Percentiles rank a stretch among this genome's conserved stretches.
phyloP scores from a whole-genome alignment of 2,113 vertebrate genomes.

The Erythrolamprus reginae region DNA sequence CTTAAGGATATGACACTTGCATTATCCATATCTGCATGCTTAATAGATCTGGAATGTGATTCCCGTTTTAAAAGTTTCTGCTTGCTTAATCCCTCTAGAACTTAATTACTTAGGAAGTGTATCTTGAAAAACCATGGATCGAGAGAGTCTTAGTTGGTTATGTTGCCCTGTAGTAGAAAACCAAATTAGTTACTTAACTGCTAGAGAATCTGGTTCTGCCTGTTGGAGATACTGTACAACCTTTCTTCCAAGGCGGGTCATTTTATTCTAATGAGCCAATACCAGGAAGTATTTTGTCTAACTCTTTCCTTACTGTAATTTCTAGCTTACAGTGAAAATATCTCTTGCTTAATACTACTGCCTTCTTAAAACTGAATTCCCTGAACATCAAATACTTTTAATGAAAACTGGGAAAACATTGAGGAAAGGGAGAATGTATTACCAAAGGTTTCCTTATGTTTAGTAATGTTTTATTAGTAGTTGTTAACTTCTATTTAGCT shows the following conservation, averaged over 20 bases:
- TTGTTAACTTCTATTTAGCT: background rate
- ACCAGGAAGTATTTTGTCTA: conserved; percentile 56
- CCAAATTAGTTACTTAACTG: conserved; percentile 60
- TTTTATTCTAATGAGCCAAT: conserved; percentile 48
- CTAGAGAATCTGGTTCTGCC: conserved; percentile 76
- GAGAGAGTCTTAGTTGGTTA: conserved; percentile 49
- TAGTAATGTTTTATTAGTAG: background rate
- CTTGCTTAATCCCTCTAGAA: conserved; percentile 38
- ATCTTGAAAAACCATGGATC: conserved; percentile 31
- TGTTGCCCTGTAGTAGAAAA: conserved; percentile 29
- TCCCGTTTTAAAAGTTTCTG: conserved; percentile 42
- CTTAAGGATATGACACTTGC: conserved; percentile 19
- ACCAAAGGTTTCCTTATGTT: background rate
- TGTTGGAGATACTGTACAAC: conserved; percentile 65
- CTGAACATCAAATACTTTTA: background rate
- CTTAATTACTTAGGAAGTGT: conserved; percentile 33
- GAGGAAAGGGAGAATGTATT: background rate
- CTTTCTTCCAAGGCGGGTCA: conserved; percentile 65
- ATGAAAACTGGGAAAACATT: background rate
- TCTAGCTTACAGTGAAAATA: background rate
- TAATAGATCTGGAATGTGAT: background rate
- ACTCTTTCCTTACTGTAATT: conserved; percentile 35
- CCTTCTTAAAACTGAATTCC: background rate
- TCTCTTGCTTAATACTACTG: background rate
- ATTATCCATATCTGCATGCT: conserved; percentile 26